These are phyloP conservation scores for Cladorhizidae sp. DNA, from an alignment of 37 sponge, comb jelly and placozoan species.

Conservation along the genomic window DNA sequence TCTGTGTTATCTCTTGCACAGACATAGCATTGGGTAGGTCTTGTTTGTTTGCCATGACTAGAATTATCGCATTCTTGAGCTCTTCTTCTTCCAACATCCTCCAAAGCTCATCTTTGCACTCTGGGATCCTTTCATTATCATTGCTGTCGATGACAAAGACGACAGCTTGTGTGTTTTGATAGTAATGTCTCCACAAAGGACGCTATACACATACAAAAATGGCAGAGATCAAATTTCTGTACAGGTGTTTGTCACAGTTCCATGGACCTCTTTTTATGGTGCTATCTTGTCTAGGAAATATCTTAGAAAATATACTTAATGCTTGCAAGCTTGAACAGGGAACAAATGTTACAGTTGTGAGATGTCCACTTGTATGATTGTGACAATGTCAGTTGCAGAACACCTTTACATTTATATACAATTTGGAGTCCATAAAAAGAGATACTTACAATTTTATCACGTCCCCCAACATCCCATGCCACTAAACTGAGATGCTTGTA, in stretches of 20 bases:
- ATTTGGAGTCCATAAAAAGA: neutral
- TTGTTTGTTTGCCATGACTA: slow-evolving; percentile 93
- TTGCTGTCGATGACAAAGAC: slow-evolving; percentile 92
- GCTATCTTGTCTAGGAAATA: no score
- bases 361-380: neutral
- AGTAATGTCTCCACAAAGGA: slow-evolving; percentile 90
- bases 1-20: slow-evolving; percentile 51
- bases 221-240: no score
- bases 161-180: slow-evolving; percentile 69
- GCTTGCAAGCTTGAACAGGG: neutral
- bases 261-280: no score
- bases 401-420: no score
- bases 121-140: slow-evolving; percentile 78
- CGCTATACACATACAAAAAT: slow-evolving; percentile 32
- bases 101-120: slow-evolving; percentile 64
- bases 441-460: slow-evolving; percentile 59
- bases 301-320: no score
- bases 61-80: slow-evolving; percentile 33
- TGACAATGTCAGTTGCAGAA: no score
- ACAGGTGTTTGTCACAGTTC: no score
- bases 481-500: slow-evolving; percentile 56
- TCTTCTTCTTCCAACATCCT: slow-evolving; percentile 68
- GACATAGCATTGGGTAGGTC: slow-evolving; percentile 91
- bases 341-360: no score
- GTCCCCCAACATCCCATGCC: slow-evolving; percentile 63